A percentile compares a stretch with the other conserved stretches of the same genome.
Conservation (phyloP, 2,113 vertebrate species). For the Ciconia stormi region DNA sequence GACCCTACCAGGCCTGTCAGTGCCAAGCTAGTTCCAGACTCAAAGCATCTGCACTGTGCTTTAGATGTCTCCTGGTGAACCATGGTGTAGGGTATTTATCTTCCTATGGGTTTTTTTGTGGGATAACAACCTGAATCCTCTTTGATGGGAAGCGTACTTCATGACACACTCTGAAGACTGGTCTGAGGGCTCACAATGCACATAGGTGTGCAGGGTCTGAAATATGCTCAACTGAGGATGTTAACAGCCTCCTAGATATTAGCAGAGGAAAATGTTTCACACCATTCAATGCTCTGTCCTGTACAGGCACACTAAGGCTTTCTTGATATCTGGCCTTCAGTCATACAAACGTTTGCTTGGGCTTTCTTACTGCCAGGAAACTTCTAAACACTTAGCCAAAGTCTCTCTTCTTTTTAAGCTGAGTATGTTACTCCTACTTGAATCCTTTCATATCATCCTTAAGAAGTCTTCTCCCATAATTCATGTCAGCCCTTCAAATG, state of each 20-base stretch:
- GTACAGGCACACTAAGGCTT: background rate
- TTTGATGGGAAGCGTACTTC: background rate
- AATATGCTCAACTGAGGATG: background rate
- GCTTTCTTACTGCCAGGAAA: conserved; percentile 1
- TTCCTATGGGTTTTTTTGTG: background rate
- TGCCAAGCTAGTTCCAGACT: background rate
- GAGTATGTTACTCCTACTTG: background rate
- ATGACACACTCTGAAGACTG: background rate
- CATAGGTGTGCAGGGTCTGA: background rate
- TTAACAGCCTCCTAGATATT: background rate
- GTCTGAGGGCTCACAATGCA: background rate
- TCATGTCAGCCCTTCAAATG: conserved; percentile 42
- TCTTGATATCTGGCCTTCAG: background rate
- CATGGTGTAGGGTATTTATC: background rate
- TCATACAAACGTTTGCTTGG: background rate
- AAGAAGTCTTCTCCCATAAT: conserved; percentile 20
- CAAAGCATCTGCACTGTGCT: background rate
- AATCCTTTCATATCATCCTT: background rate
- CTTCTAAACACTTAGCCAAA: background rate
- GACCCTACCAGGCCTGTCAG: background rate
- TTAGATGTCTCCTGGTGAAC: background rate
- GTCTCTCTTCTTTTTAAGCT: background rate
- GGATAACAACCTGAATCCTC: background rate
- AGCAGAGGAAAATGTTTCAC: background rate
- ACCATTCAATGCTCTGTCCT: background rate